Conservation (phyloP, 2,113 vertebrate species). For the Zingel zingel region DNA sequence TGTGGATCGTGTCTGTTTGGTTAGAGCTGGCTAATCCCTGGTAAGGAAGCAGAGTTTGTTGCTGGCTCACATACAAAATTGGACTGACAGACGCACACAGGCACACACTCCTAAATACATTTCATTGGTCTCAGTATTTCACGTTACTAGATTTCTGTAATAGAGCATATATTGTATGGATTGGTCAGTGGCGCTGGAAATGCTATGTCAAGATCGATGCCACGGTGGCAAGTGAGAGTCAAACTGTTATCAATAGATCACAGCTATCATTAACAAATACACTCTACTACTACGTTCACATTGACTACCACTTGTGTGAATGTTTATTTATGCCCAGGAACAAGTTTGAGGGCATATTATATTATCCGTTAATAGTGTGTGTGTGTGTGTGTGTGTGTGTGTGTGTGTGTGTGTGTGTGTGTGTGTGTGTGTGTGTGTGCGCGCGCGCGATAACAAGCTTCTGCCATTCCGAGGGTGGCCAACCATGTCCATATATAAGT, state of each 20-base stretch:
- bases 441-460: slow-evolving; percentile 53
- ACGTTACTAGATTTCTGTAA: slow-evolving; percentile 42
- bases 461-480: slow-evolving; percentile 62
- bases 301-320: slow-evolving; percentile 52
- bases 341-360: slow-evolving; percentile 24
- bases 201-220: slow-evolving; percentile 56
- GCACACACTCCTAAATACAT: slow-evolving; percentile 1
- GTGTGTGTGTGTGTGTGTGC: slow-evolving; percentile 27
- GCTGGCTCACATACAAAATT: slow-evolving; percentile 6
- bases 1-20: slow-evolving; percentile 53
- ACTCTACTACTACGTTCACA: slow-evolving; percentile 33
- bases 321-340: slow-evolving; percentile 33
- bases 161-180: slow-evolving; percentile 42
- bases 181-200: slow-evolving; percentile 14
- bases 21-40: slow-evolving; percentile 54
- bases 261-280: slow-evolving; percentile 59
- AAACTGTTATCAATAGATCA: slow-evolving; percentile 68
- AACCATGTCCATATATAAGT: slow-evolving; percentile 68
- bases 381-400: slow-evolving; percentile 33
- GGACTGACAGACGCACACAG: slow-evolving; percentile 18
- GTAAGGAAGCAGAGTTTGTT: slow-evolving; percentile 30
- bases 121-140: slow-evolving; percentile 24
- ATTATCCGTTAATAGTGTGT: slow-evolving; percentile 62
- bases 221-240: slow-evolving; percentile 35
- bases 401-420: slow-evolving; percentile 30